Evolutionary conservation across 2,113 vertebrate species (phyloP), one percentile per base, ranked within the genome.

Genomic region (Rhinolophus sinicus): DNA sequence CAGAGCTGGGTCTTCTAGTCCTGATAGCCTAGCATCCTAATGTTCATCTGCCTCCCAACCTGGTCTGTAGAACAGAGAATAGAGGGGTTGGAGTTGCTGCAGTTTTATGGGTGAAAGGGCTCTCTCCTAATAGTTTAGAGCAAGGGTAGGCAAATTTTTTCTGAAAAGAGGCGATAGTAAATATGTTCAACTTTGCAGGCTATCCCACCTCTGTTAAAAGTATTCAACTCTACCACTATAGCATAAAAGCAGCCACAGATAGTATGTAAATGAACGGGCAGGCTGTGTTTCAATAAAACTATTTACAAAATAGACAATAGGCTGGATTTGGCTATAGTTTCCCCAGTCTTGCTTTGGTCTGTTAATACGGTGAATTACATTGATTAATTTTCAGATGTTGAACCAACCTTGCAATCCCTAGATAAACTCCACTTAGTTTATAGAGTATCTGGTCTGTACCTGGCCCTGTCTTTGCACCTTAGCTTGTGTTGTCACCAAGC

Each of bases 321-420:
- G 13, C 56, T 80, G 26, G 50, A 56, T 78, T 93, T 86, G 56
- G 11, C 47, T 24, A 30, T n/a, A 95, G 70, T 88, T 96, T 86
- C n/a, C 13, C 10, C 13, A 33, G 10, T 30, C 9, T 11, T 58
- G 35, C 88, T 54, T 21, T 92, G 67, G 40, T 60, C 28, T 62
- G 15, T 40, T 93, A 83, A 60, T 54, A 6, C 47, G 21, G 24
- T 75, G 77, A 75, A 54, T 77, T 80, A 21, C 11, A 52, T 15
- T 83, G 88, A 67, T 73, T 90, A 69, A 50, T 38, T 96, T 96
- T 89, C 28, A 86, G 3, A 83, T 76, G 3, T 33, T 70, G 35
- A 94, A 65, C 19, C 50, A 76, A 89, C 19, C 33, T 77, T 86
- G 40, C 18, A 47, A 62, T 83, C 50, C 44, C 16, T 14, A 56